Percentiles rank a stretch among this genome's conserved stretches.
Evolutionary conservation across 2,888 invertebrate genomes (phyloP).

Genomic region (Isoperla grammatica): DNA sequence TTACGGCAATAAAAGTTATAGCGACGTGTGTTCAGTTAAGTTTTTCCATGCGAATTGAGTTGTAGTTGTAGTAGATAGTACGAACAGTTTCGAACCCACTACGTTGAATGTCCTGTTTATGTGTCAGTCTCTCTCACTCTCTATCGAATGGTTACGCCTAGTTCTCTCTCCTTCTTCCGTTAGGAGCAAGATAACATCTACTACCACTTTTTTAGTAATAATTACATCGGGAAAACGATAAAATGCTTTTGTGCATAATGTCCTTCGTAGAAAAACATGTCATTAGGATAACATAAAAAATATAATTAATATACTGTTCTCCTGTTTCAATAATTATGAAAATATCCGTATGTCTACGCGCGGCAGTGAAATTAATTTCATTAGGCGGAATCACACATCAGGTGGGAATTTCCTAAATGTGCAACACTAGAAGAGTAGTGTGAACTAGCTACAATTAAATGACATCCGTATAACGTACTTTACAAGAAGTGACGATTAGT

Average conservation of each 20-base stretch:
- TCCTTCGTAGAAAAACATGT: conserved; percentile 19
- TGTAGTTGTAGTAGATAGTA: too few relatives aligned
- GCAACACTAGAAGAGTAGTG: neutral
- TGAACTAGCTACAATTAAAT: neutral
- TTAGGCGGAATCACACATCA: neutral
- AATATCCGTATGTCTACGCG: neutral
- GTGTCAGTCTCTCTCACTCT: neutral
- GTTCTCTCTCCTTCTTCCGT: conserved; percentile 14
- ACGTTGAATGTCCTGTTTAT: too few relatives aligned
- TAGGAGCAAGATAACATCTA: conserved; percentile 15
- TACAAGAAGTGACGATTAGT: neutral
- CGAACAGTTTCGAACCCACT: too few relatives aligned
- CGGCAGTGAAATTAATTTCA: neutral
- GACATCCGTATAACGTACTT: neutral
- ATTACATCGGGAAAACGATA: conserved; percentile 18
- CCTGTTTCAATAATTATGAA: conserved; percentile 1
- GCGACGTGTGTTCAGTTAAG: too few relatives aligned
- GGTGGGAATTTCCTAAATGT: conserved; percentile 2
- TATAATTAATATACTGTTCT: conserved; percentile 10
- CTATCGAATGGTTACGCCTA: conserved; percentile 3
- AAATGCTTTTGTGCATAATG: conserved; percentile 18
- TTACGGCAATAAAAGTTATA: too few relatives aligned
- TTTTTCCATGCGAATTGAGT: too few relatives aligned
- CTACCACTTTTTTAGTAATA: conserved; percentile 14
- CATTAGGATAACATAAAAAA: conserved; percentile 15